These are phyloP conservation scores for Reticulitermes speratus DNA, from an alignment of 1,140 invertebrate species.

Conservation along the genomic window DNA sequence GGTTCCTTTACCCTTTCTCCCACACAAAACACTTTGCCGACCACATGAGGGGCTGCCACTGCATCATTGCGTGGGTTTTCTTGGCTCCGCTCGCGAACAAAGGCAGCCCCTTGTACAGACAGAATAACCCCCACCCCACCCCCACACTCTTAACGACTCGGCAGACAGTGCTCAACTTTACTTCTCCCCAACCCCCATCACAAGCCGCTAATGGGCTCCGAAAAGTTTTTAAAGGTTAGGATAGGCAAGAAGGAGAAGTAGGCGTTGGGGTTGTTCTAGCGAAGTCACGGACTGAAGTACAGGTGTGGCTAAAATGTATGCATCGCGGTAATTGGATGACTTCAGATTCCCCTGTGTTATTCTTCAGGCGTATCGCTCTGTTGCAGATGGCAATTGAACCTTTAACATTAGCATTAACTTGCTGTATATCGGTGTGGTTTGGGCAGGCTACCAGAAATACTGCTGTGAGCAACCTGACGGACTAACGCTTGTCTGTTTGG, in stretches of 20 bases:
- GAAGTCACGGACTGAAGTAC: constrained; percentile 7
- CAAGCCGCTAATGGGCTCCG: constrained; percentile 23
- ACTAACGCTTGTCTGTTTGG: too few species aligned
- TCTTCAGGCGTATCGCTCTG: background rate
- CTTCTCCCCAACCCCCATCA: background rate
- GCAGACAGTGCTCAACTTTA: background rate
- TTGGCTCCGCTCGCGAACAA: background rate
- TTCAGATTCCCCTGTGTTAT: background rate
- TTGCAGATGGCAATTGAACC: background rate
- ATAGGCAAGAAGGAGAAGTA: background rate
- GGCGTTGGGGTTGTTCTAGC: background rate
- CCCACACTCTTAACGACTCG: constrained; percentile 16
- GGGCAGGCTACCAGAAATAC: background rate
- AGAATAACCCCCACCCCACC: background rate
- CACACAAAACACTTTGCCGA: background rate
- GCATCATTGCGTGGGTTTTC: background rate
- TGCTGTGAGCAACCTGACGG: too few species aligned
- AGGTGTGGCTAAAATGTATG: constrained; percentile 19
- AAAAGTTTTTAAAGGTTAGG: constrained; percentile 28
- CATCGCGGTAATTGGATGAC: constrained; percentile 21
- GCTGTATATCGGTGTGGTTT: background rate
- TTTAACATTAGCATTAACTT: background rate
- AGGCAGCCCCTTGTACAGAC: constrained; percentile 7
- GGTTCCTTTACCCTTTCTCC: background rate
- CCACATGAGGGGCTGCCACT: background rate